Evolutionary conservation across 2,113 vertebrate genomes (phyloP).

Genomic region (Siphamia tubifer): DNA sequence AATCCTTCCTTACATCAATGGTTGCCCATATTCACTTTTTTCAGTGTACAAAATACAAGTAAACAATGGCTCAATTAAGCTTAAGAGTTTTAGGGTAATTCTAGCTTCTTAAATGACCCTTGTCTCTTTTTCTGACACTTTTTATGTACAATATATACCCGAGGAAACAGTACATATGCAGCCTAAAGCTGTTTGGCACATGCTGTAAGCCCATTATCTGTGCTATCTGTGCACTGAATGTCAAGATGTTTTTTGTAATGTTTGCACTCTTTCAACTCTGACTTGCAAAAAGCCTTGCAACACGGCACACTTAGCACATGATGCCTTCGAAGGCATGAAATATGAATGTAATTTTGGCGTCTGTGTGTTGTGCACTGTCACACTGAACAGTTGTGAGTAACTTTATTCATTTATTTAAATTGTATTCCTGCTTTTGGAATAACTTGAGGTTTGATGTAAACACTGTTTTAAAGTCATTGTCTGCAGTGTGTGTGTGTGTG

Average conservation of each 20-base stretch:
- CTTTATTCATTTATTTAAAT: slow-evolving; percentile 65
- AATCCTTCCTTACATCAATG: no score
- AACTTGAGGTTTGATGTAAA: slow-evolving; percentile 39
- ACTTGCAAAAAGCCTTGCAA: slow-evolving; percentile 21
- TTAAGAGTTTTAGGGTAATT: neutral
- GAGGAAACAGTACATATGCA: neutral
- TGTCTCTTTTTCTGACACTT: neutral
- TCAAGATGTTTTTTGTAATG: neutral
- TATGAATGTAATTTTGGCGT: slow-evolving; percentile 33
- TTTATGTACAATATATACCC: neutral
- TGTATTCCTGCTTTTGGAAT: slow-evolving; percentile 39
- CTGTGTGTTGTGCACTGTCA: neutral
- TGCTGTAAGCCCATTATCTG: neutral
- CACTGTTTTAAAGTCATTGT: slow-evolving; percentile 16
- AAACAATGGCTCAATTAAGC: slow-evolving; percentile 13
- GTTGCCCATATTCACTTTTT: no score
- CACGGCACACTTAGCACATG: neutral
- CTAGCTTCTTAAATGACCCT: neutral
- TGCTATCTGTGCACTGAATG: neutral
- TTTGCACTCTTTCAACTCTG: neutral
- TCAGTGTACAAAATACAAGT: slow-evolving; percentile 8
- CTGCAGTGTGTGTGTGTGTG: neutral
- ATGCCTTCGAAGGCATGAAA: slow-evolving; percentile 28
- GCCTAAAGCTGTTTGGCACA: neutral
- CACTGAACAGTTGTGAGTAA: neutral